Evolutionary conservation across 2,888 invertebrate genomes (phyloP), one percentile per base, ranked within the genome.

Genomic region (Cryptocheilus praepositus): DNA sequence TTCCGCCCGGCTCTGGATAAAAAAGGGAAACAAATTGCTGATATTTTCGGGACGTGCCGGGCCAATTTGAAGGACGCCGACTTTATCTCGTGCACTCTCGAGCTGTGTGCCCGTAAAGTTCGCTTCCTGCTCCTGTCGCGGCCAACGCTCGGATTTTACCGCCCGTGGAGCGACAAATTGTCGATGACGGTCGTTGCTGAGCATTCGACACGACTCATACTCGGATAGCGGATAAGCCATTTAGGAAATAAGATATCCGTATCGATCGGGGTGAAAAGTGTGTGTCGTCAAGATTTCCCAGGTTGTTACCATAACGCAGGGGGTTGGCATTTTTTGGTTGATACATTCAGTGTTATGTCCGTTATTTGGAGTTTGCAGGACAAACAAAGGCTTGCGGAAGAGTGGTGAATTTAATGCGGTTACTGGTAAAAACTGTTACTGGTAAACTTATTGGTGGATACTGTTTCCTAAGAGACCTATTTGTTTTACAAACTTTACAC

Each of bases 11-110:
- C 52, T 36, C 54, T 13, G 43, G 51, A 60, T 60, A 61, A 52
- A 54, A 44, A 59, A 45, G 16, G 53, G 55, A 61, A 55, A 54
- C 54, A 51, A 55, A 70, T 60, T 56, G 36, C 43, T 56, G 43
- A 51, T 61, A 61, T 56, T 65, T 45, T 36, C 19, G 19, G 44
- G 46, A 44, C 46, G 52, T 59, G 59, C 49, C 68, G 45, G 68
- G 55, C 7, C 61, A 71, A 69, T 69, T 65, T 71, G 19, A 61
- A 61, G 53, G 49, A 61, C 25, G 36, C 55, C 65, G 64, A 60
- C 57, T 56, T 68, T 63, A 53, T 52, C 22, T 51, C 49, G n/a
- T 15, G 21, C 18, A 28, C 18, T 16, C 44, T n/a, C 22, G 28
- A 21, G 13, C 22, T 61, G 5, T 8, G 21, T 53, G 21, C 22